Evolutionary conservation across 2,888 invertebrate genomes (phyloP).

Genomic region (Notodonta ziczac): DNA sequence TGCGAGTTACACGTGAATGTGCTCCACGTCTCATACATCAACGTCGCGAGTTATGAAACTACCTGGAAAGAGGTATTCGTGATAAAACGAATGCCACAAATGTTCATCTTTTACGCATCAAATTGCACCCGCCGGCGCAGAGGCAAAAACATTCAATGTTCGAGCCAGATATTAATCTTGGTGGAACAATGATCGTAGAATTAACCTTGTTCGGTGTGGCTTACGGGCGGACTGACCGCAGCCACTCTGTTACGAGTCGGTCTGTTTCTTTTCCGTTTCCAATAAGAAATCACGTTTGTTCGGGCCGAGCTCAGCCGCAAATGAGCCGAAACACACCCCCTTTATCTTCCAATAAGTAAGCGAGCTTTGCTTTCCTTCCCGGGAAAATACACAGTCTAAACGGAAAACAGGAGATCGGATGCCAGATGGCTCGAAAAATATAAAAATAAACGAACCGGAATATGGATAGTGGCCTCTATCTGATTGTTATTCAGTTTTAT

Average conservation of each 20-base stretch:
- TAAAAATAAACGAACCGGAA: conserved; percentile 76
- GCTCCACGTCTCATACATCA: conserved; percentile 67
- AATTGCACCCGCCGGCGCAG: conserved; percentile 23
- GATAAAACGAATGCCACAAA: background rate
- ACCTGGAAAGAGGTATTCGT: conserved; percentile 60
- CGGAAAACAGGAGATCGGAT: conserved; percentile 59
- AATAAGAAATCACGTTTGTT: conserved; percentile 80
- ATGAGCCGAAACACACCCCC: conserved; percentile 79
- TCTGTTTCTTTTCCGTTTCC: conserved; percentile 60
- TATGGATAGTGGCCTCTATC: conserved; percentile 64
- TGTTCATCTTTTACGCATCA: conserved; percentile 29
- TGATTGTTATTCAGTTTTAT: conserved; percentile 71
- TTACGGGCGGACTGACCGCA: conserved; percentile 53
- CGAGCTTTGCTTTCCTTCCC: conserved; percentile 65
- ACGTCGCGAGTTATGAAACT: conserved; percentile 71
- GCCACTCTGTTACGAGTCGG: conserved; percentile 63
- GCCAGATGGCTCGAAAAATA: conserved; percentile 77
- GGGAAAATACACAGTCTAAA: conserved; percentile 60
- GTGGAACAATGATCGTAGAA: conserved; percentile 56
- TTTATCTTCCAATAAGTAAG: conserved; percentile 80
- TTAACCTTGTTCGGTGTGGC: conserved; percentile 48
- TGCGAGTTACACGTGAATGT: conserved; percentile 42
- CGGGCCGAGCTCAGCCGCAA: conserved; percentile 70
- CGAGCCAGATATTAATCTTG: conserved; percentile 53
- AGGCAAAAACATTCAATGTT: conserved; percentile 11